phyloP scores from a whole-genome alignment of 1,140 invertebrate genomes.

The Monochamus saltuarius region DNA sequence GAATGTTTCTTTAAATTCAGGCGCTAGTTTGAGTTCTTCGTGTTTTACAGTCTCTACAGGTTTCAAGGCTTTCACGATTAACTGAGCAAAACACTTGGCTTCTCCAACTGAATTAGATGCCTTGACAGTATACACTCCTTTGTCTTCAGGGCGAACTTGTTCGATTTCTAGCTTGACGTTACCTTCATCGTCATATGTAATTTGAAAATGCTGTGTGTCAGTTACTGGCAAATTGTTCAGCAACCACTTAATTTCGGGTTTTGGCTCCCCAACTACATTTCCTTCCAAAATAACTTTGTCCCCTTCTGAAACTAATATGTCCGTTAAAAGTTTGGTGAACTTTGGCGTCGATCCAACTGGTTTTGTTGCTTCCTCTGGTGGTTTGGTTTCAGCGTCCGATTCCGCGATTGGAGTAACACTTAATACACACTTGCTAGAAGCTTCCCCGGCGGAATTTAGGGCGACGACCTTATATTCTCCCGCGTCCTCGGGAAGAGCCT shows the following conservation, averaged over 20 bases:
- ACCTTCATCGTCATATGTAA: constrained; percentile 56
- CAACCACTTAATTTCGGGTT: constrained; percentile 71
- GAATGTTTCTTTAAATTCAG: constrained; percentile 68
- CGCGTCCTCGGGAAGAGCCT: constrained; percentile 72
- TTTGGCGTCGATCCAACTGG: constrained; percentile 59
- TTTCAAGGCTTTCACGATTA: constrained; percentile 67
- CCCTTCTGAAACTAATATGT: constrained; percentile 66
- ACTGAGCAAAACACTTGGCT: constrained; percentile 75
- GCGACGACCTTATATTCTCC: constrained; percentile 81
- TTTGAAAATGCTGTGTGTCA: constrained; percentile 55
- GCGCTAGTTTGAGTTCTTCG: constrained; percentile 62
- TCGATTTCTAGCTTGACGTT: constrained; percentile 61
- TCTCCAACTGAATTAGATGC: constrained; percentile 73
- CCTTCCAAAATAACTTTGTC: constrained; percentile 70
- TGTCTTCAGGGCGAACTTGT: constrained; percentile 61
- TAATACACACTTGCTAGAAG: constrained; percentile 71
- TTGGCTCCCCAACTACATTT: constrained; percentile 69
- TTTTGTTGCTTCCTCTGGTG: constrained; percentile 46
- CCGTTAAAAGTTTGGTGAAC: constrained; percentile 70
- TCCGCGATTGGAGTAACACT: constrained; percentile 52
- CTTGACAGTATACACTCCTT: constrained; percentile 76
- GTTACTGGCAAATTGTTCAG: constrained; percentile 67
- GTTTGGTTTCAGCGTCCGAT: constrained; percentile 39
- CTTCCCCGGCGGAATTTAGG: constrained; percentile 77
- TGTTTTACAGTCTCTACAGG: constrained; percentile 52